Evolutionary conservation across 1,140 invertebrate genomes (phyloP).

Genomic region (Drosophila miranda): DNA sequence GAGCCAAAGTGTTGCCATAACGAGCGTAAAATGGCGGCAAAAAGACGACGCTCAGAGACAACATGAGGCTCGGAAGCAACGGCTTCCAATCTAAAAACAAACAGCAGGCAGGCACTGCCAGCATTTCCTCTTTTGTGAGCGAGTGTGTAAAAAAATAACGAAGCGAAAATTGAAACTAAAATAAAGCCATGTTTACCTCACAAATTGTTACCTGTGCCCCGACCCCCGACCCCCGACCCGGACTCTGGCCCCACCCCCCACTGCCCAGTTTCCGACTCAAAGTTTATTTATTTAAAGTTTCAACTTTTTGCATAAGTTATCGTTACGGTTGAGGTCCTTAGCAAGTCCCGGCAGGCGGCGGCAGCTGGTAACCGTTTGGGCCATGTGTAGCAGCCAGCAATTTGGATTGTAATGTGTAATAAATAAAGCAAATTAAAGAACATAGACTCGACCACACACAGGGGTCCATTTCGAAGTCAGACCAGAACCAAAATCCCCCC

Average conservation of each 20-base stretch:
- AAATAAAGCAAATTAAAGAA: conserved; percentile 68
- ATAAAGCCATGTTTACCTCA: conserved; percentile 77
- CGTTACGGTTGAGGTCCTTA: conserved; percentile 22
- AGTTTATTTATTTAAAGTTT: conserved; percentile 80
- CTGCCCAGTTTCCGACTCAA: conserved; percentile 36
- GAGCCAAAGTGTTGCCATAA: conserved; percentile 80
- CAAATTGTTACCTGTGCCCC: conserved; percentile 70
- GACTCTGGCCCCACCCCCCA: too few relatives aligned
- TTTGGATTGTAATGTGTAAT: conserved; percentile 57
- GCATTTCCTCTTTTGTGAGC: conserved; percentile 11
- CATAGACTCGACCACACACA: conserved; percentile 16
- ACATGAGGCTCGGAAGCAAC: conserved; percentile 47
- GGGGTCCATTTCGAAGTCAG: background rate
- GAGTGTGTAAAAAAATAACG: conserved; percentile 66
- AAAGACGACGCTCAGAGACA: conserved; percentile 70
- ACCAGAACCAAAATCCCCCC: conserved; percentile 7
- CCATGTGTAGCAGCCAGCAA: conserved; percentile 19
- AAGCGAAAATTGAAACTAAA: conserved; percentile 81
- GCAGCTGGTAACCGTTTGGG: conserved; percentile 3
- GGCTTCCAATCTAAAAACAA: conserved; percentile 67
- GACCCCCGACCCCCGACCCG: background rate
- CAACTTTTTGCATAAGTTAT: conserved; percentile 71
- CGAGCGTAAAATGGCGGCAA: conserved; percentile 80
- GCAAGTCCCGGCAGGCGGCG: conserved; percentile 21
- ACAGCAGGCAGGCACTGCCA: conserved; percentile 35